Evolutionary conservation across 2,113 vertebrate genomes (phyloP).

Genomic region (Oncorhynchus masou): DNA sequence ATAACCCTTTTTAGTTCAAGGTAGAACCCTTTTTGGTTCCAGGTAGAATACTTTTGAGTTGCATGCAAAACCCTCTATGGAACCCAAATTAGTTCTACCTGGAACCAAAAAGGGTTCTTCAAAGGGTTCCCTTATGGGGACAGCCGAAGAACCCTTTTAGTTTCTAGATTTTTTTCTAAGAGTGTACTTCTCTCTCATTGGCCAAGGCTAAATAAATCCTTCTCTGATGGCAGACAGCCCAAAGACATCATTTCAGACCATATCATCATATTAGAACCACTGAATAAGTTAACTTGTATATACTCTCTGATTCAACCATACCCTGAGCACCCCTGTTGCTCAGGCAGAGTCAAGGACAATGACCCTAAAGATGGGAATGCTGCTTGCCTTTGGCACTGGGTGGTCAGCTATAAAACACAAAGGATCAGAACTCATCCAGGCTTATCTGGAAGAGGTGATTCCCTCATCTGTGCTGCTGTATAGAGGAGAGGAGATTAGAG

Average conservation of each 20-base stretch:
- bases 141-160: too few relatives aligned
- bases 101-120: too few relatives aligned
- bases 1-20: too few relatives aligned
- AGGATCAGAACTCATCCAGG: slow-evolving; percentile 36
- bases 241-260: slow-evolving; percentile 28
- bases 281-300: slow-evolving; percentile 42
- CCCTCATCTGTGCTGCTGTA: slow-evolving; percentile 15
- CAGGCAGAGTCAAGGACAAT: slow-evolving; percentile 45
- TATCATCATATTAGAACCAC: slow-evolving; percentile 13
- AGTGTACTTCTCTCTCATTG: background rate
- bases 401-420: slow-evolving; percentile 49
- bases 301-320: slow-evolving; percentile 45
- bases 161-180: too few relatives aligned
- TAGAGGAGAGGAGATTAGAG: slow-evolving; percentile 32
- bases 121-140: too few relatives aligned
- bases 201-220: background rate
- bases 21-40: too few relatives aligned
- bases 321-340: slow-evolving; percentile 26
- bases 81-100: too few relatives aligned
- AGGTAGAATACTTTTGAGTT: too few relatives aligned
- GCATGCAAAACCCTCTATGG: too few relatives aligned
- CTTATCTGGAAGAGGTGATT: slow-evolving; percentile 30
- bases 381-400: slow-evolving; percentile 27
- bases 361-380: slow-evolving; percentile 54
- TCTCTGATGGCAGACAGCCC: background rate